Evolutionary conservation across 2,797 vertebrate genomes (phyloP), one percentile per base, ranked within the genome.

Genomic region (Darevskia nairensis): DNA sequence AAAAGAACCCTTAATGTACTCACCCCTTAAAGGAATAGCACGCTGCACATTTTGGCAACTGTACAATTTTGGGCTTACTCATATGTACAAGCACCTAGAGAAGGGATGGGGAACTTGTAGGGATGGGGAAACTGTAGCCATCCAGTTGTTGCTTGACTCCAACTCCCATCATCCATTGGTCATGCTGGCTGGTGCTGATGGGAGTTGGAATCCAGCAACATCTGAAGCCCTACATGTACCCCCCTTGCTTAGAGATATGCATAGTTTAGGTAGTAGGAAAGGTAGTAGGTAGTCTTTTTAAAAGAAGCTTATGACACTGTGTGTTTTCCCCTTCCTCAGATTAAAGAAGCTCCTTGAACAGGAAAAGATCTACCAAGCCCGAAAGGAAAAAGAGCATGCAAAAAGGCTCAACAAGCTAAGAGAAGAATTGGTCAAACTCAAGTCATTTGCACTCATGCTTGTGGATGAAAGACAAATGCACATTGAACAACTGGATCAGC

Each of bases 381-480:
- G 97, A 61, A 98, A 98, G 91, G 98, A 99, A 92, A 98, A 98
- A 89, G 98, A 99, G 74, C 98, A 99, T 88, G 96, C 96, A 87
- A 97, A 97, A 94, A 96, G 97, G 79, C 96, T 99, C 88, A 98
- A 97, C 93, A 99, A 98, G 95, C 95, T 99, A 84, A 93, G 97
- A 92, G 98, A 97, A 8, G 98, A 99, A 94, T 96, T 99, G 89
- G 97, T 98, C 7, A 98, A 98, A 93, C 98, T 99, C 25, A 98
- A 98, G 95, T 99, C 98, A 61, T 99, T 99, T 89, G 97, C 98
- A 88, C 98, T 99, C 94, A 98, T 99, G 98, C 95, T 99, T 96
- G 98, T 99, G 88, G 99, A 99, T 82, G 98, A 99, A 94, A 97
- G 98, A 91, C 98, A 99, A 96, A 97, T 98, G 93, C 98, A 99